phyloP scores from a whole-genome alignment of 2,113 vertebrate species.

The Pygoscelis antarcticus region DNA sequence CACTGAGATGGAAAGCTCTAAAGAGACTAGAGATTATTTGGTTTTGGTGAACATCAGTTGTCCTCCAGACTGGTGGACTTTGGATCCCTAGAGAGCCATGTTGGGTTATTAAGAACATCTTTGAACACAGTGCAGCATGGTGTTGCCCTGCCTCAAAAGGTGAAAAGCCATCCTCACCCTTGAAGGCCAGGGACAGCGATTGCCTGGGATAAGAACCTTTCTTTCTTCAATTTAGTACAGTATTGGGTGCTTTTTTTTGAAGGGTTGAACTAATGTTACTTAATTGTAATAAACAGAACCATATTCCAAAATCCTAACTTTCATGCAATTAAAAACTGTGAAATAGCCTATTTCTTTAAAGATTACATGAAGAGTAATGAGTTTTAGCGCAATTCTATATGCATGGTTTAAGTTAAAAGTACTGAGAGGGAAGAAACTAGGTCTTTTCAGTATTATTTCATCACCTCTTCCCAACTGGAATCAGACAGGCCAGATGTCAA shows the following conservation, averaged over 20 bases:
- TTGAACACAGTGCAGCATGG: fast-evolving
- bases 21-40: not conserved
- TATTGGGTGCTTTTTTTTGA: not conserved
- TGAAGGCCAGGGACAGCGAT: not conserved
- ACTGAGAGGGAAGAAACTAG: not conserved
- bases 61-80: not conserved
- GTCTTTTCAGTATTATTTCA: not conserved
- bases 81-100: not conserved
- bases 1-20: not conserved
- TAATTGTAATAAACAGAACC: not conserved
- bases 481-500: not conserved
- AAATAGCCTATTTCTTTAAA: not conserved
- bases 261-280: not conserved
- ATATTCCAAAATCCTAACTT: not conserved
- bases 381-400: not conserved
- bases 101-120: not conserved
- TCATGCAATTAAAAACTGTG: not conserved
- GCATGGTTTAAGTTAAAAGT: not conserved
- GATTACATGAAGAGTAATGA: not conserved
- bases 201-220: not conserved
- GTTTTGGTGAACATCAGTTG: not conserved
- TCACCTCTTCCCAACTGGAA: not conserved
- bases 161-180: not conserved
- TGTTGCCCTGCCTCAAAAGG: not conserved
- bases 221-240: not conserved